Conservation (phyloP, 2,888 invertebrate genomes). For the Spodoptera picta region DNA sequence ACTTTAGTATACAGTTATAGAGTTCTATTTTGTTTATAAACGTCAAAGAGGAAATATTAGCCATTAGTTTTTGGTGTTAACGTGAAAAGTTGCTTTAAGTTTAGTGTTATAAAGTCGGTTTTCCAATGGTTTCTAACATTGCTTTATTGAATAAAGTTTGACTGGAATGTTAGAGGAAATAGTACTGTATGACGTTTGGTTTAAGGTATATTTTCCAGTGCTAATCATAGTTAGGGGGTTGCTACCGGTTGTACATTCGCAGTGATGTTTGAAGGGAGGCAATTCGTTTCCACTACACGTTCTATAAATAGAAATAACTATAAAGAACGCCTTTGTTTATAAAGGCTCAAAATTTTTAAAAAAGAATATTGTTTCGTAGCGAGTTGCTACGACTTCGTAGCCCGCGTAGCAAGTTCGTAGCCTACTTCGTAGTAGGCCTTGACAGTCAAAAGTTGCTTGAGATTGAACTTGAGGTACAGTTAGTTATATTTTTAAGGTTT, state of each 20-base stretch:
- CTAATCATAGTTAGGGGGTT: conserved; percentile 69
- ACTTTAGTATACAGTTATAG: accelerated
- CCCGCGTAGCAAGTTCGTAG: neutral
- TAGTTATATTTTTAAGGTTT: no score
- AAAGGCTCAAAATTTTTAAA: neutral
- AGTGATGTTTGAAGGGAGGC: conserved; percentile 66
- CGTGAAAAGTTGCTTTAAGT: conserved; percentile 21
- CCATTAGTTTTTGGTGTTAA: conserved; percentile 20
- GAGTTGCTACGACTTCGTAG: conserved; percentile 2
- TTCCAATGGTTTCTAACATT: conserved; percentile 1
- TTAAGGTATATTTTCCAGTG: conserved; percentile 62
- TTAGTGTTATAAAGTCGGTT: accelerated
- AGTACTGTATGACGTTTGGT: conserved; percentile 10
- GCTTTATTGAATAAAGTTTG: conserved; percentile 65
- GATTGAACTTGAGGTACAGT: no score
- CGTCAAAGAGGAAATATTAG: conserved; percentile 45
- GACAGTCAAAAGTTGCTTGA: no score
- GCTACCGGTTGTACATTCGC: conserved; percentile 72
- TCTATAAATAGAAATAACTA: conserved; percentile 56
- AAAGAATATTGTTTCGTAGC: conserved; percentile 7
- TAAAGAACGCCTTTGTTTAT: conserved; percentile 21
- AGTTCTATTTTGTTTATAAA: conserved; percentile 1
- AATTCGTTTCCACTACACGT: conserved; percentile 70
- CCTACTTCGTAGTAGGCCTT: conserved; percentile 7
- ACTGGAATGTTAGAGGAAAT: conserved; percentile 36